phyloP scores from a whole-genome alignment of 2,113 vertebrate genomes.

The Dendropsophus ebraccatus region DNA sequence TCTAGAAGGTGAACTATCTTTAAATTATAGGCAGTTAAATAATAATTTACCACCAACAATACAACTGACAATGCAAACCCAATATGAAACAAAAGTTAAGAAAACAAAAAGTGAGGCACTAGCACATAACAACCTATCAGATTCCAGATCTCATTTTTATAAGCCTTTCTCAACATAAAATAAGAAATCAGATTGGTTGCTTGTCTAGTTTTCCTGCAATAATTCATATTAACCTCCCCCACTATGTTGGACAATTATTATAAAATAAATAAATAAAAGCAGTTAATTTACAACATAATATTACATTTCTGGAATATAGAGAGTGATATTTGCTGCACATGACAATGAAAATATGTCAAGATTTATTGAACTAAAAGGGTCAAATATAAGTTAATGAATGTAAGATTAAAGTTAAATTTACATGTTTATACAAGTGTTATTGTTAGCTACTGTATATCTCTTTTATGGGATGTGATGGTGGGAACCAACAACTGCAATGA shows the following conservation, averaged over 20 bases:
- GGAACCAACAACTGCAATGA: not conserved
- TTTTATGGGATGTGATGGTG: not conserved
- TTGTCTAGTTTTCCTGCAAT: not conserved
- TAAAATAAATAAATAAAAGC: too few relatives aligned
- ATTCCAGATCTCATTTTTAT: not conserved
- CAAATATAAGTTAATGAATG: not conserved
- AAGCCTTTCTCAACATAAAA: not conserved
- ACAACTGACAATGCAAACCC: too few relatives aligned
- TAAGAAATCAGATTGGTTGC: not conserved
- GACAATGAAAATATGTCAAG: too few relatives aligned
- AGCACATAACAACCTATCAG: too few relatives aligned
- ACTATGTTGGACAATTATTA: too few relatives aligned
- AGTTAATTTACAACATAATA: too few relatives aligned
- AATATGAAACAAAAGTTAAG: too few relatives aligned
- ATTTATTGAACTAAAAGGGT: not conserved
- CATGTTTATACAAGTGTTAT: not conserved
- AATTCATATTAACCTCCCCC: too few relatives aligned
- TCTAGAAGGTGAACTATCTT: not conserved
- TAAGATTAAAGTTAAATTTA: not conserved
- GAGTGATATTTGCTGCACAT: too few relatives aligned
- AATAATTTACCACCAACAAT: not conserved
- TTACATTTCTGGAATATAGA: too few relatives aligned
- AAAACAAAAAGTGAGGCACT: too few relatives aligned
- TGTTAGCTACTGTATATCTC: not conserved
- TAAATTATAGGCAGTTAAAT: not conserved